These are phyloP conservation scores for Eulemur coronatus DNA, from an alignment of 2,797 vertebrate species.

Conservation along the genomic window DNA sequence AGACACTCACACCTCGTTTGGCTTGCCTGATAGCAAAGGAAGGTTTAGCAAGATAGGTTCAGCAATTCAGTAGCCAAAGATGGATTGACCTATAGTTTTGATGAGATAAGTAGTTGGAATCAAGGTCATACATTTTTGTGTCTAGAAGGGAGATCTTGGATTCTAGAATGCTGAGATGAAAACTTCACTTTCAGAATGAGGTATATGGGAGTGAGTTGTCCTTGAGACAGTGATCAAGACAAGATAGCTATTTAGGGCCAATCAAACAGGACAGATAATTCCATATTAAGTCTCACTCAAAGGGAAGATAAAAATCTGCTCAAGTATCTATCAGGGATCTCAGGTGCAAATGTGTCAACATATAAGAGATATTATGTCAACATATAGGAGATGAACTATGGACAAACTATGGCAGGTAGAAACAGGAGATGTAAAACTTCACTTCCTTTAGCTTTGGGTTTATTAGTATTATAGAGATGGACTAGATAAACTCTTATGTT, in stretches of 20 bases:
- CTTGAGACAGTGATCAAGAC: constrained; percentile 20
- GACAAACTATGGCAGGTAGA: neutral
- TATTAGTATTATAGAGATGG: neutral
- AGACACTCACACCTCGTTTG: neutral
- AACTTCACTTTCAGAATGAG: constrained; percentile 28
- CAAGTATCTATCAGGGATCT: neutral
- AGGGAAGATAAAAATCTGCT: constrained; percentile 49
- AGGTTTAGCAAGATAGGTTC: neutral
- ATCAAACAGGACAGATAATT: neutral
- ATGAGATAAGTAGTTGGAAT: constrained; percentile 13
- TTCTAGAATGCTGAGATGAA: neutral
- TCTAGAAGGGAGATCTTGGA: neutral
- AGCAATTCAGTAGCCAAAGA: constrained; percentile 26
- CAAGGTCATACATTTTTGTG: constrained; percentile 13
- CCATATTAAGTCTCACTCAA: neutral
- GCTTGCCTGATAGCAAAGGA: neutral
- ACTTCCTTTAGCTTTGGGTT: constrained; percentile 22
- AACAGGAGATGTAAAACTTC: neutral
- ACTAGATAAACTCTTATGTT: neutral
- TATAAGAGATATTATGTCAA: neutral
- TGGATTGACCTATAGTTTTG: neutral
- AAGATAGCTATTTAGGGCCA: constrained; percentile 15
- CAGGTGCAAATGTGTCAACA: neutral
- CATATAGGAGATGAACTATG: neutral
- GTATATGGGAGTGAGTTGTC: neutral